Base-by-base conservation (phyloP, 2,797 vertebrate genomes). In the Gymnothorax reevesii region DNA sequence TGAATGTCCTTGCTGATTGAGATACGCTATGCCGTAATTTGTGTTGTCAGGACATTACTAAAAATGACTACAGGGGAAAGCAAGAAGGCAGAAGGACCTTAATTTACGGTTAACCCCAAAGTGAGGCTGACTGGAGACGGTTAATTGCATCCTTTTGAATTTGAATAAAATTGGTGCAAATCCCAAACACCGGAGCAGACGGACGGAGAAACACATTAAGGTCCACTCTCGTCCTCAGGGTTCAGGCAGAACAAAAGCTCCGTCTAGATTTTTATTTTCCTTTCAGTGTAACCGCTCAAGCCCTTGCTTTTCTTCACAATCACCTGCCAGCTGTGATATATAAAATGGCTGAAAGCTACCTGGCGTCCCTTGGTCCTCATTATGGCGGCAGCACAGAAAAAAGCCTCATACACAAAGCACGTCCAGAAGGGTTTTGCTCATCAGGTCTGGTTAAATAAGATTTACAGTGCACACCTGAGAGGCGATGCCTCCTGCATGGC, bases 241-340 rank as follows among this genome's bases (percentile, higher is more conserved):
- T 83, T 86, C 55, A 83, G n/a, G 52, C 55, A 54, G 86, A 87
- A 87, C 66, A 60, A 84, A 83, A 42, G 82, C 55, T 59, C 84
- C 22, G 42, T 8, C 15, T 33, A 42, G 27, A 27, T 54, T 84
- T 55, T 60, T 7, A n/a, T 55, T 42, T 22, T 69, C 55, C 55
- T n/a, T 75, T 42, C 82, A 59, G 20, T 55, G 27, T 83, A 57
- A 69, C n/a, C 9, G 55, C 69, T 33, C 73, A 83, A 3, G 64
- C 54, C 27, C 49, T 60, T 60, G 42, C 59, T 83, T 49, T 15
- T n/a, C n/a, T n/a, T 55, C 73, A 20, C 71, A 49, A 86, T 62
- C 9, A 49, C 62, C 60, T 71, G n/a, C 52, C 85, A 66, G 77
- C 79, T 69, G 80, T 55, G 62, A 86, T 82, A 86, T 86, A 86